Evolutionary conservation across 2,888 invertebrate species (phyloP).

Genomic region (Rhaphigaster nebulosa): DNA sequence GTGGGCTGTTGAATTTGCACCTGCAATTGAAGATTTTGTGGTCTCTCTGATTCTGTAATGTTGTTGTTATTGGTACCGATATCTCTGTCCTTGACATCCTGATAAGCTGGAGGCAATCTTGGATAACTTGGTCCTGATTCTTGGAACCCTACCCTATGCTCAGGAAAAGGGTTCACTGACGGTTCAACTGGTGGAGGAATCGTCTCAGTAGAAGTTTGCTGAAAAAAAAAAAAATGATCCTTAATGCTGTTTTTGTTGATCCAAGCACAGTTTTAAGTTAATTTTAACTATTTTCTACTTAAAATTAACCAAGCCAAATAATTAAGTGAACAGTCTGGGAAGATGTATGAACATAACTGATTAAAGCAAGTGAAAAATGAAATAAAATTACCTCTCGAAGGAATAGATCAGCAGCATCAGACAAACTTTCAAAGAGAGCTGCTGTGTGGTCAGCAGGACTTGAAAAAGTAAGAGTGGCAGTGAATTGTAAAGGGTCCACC

Average conservation of each 20-base stretch:
- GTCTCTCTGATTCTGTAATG: constrained; percentile 70
- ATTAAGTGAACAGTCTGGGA: too few relatives aligned
- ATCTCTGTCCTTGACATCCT: constrained; percentile 75
- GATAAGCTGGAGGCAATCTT: constrained; percentile 72
- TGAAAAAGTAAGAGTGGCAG: constrained; percentile 84
- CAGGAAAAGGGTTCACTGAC: constrained; percentile 80
- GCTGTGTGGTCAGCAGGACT: constrained; percentile 79
- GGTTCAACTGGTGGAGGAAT: constrained; percentile 74
- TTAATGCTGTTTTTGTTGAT: constrained; percentile 1
- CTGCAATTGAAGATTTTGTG: constrained; percentile 79
- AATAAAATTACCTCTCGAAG: constrained; percentile 70
- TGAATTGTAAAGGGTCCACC: constrained; percentile 86
- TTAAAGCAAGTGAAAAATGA: background rate
- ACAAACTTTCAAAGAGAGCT: constrained; percentile 79
- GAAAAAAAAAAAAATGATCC: constrained; percentile 3
- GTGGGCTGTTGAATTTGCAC: constrained; percentile 78
- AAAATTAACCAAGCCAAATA: background rate
- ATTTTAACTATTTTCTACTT: background rate
- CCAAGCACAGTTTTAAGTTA: background rate
- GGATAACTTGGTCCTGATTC: constrained; percentile 63
- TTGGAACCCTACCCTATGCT: constrained; percentile 72
- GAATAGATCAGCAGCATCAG: constrained; percentile 86
- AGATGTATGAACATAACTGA: background rate
- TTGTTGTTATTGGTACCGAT: constrained; percentile 70
- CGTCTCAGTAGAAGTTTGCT: constrained; percentile 62